Base-by-base conservation (phyloP, 30 jellyfish, hydroid and myxozoan species). In the Pelagia noctiluca region DNA sequence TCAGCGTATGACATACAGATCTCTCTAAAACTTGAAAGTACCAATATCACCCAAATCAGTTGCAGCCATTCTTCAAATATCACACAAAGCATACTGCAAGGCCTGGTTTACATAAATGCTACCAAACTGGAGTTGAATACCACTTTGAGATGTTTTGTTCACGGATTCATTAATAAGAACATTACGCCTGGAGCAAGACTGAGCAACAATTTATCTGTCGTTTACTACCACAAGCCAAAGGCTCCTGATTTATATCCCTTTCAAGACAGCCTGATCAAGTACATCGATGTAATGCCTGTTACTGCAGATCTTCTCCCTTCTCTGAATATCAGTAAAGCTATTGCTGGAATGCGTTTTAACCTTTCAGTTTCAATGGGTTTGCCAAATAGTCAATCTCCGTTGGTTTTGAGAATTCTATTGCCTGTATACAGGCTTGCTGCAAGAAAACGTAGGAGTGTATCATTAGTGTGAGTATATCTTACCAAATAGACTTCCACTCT, bases 311-410 rank as follows among this genome's bases (percentile, higher is more conserved):
- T 54, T 19, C 65, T 33, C 52, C 26, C 90, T 0, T 80, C 90
- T 23, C 42, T 60, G 67, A 65, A 80, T 60, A 21, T 66, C 53
- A 47, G 78, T 23, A 47, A 52, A 26, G n/a, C 67, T 76, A 69
- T 32, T 11, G 84, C 90, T 26, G 77, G 77, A 28, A 75, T 50
- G 0, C 46, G 16, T 48, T 80, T 80, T 61, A 48, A 57, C 54
- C n/a, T 80, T 32, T 31, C 37, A 18, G 48, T 80, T 37, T n/a
- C 47, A 33, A 36, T 80, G 57, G 12, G 3, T n/a, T 48, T 80
- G 2, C 90, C 90, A 66, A 65, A 62, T 63, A 65, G 90, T 36
- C 1, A 33, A n/a, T 80, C 84, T 42, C 32, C 22, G 16, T 11
- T 80, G 12, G 47, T 63, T 53, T 63, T 32, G 10, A 66, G 64